phyloP scores from a whole-genome alignment of 2,888 invertebrate species.

The Leuctra nigra region DNA sequence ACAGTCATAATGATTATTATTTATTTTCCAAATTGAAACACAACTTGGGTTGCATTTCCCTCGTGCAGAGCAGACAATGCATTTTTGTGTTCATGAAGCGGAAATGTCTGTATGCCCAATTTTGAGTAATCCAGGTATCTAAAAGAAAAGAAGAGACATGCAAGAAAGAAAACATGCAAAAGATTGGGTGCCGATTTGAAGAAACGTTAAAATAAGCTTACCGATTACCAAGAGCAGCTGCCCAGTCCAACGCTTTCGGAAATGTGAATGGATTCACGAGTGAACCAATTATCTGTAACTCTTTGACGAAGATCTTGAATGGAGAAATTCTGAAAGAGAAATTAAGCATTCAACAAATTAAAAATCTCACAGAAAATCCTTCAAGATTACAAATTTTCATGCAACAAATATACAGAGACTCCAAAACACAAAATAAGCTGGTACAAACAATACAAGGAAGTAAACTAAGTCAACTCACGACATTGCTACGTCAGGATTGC shows the following conservation, averaged over 20 bases:
- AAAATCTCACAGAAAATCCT: too few relatives aligned
- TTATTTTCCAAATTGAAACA: conserved; percentile 48
- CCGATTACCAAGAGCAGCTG: conserved; percentile 57
- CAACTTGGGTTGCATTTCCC: conserved; percentile 53
- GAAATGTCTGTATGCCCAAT: conserved; percentile 51
- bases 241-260: conserved; percentile 53
- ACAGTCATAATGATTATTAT: too few relatives aligned
- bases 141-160: too few relatives aligned
- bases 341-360: too few relatives aligned
- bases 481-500: conserved; percentile 46
- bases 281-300: conserved; percentile 56
- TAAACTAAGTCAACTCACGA: too few relatives aligned
- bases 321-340: conserved; percentile 46
- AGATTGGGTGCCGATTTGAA: neutral
- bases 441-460: too few relatives aligned
- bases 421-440: too few relatives aligned
- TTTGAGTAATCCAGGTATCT: conserved; percentile 55
- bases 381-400: too few relatives aligned
- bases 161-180: conserved; percentile 3
- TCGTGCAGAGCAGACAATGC: conserved; percentile 48
- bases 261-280: conserved; percentile 65
- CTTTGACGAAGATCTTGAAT: conserved; percentile 54
- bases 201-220: too few relatives aligned
- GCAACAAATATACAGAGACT: too few relatives aligned
- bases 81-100: conserved; percentile 46